Conservation (phyloP, 1,140 invertebrate genomes). For the Lepidostoma basale region DNA sequence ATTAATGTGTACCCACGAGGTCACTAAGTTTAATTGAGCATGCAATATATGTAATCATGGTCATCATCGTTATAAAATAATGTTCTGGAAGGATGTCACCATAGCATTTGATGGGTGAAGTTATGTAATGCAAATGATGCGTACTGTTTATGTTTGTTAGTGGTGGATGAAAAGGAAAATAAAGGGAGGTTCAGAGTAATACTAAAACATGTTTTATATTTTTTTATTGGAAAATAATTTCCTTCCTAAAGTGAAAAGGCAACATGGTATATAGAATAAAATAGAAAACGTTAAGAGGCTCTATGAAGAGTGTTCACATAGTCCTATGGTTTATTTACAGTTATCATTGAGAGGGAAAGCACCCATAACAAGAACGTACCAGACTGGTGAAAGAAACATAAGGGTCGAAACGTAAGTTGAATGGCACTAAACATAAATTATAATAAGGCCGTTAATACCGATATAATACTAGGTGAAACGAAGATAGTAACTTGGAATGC, state of each 20-base stretch:
- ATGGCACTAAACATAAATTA: slow-evolving; percentile 48
- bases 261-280: slow-evolving; percentile 47
- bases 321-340: slow-evolving; percentile 45
- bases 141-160: too few species aligned
- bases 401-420: slow-evolving; percentile 39
- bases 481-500: slow-evolving; percentile 45
- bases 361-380: slow-evolving; percentile 36
- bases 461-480: slow-evolving; percentile 35
- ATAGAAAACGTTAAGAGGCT: slow-evolving; percentile 46
- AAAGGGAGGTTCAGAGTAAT: too few species aligned
- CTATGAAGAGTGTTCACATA: slow-evolving; percentile 42
- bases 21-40: too few species aligned
- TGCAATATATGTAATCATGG: too few species aligned
- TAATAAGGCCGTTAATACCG: slow-evolving; percentile 43
- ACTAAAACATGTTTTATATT: slow-evolving; percentile 30
- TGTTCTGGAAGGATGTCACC: too few species aligned
- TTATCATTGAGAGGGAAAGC: slow-evolving; percentile 41
- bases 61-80: too few species aligned
- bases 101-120: too few species aligned
- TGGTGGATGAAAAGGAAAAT: too few species aligned
- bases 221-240: slow-evolving; percentile 47
- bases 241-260: slow-evolving; percentile 46
- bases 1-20: too few species aligned
- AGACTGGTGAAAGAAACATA: slow-evolving; percentile 38
- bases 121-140: too few species aligned